Base-by-base conservation (phyloP, 2,888 invertebrate species). In the Elmis aenea region DNA sequence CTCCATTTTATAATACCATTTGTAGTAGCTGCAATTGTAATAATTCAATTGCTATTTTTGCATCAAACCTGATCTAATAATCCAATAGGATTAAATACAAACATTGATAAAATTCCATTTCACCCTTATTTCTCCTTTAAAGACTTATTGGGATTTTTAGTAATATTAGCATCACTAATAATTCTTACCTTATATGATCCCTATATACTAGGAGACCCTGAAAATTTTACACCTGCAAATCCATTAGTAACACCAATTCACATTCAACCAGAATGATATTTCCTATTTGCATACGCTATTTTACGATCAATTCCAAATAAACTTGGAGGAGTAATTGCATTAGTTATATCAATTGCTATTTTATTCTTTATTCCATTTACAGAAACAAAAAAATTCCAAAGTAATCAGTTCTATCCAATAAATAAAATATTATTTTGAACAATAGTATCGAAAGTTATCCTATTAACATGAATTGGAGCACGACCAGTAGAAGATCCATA, bases 241-340 rank as follows among this genome's bases (percentile, higher is more conserved):
- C 74, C 79, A 0, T 55, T 82, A 70, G 72, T 78, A 9, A 84
- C 83, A 0, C 84, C 85, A 5, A 62, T 75, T 4, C 84, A 84
- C 60, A 85, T 85, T 71, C 82, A 85, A 75, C 85, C 83, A 26
- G 86, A 88, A 76, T 87, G 85, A 79, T 87, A 87, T 63, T 88
- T 86, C 57, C 64, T 87, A 71, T 86, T 85, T 73, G 84, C 85
- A 8, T 86, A 86, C 64, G 82, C 85, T 10, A 85, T 87, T 71
- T 51, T 87, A 56, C 85, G 85, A 13, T 83, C 84, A 21, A 83
- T 87, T 38, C 85, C 85, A 3, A 85, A 83, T 70, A 85, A 87
- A 75, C 59, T 85, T 69, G 83, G 84, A 32, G 85, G 85, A 45
- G 84, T 85, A 26, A 68, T 83, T 55, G 78, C 78, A 0, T 57